Evolutionary conservation across 1,140 invertebrate species (phyloP).

Genomic region (Ceratina japonica): DNA sequence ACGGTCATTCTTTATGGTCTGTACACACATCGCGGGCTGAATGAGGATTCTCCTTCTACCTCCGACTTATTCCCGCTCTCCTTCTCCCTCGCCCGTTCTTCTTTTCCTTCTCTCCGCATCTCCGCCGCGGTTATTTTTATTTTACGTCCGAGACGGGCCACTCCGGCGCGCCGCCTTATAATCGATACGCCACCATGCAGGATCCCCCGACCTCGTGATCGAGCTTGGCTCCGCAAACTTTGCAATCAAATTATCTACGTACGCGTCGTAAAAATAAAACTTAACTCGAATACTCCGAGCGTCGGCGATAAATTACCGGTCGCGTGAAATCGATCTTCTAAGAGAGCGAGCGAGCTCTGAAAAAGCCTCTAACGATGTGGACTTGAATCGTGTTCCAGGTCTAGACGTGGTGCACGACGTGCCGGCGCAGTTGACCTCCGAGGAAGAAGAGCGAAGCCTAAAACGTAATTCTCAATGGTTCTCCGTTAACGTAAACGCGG

Average conservation of each 20-base stretch:
- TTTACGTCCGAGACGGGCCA: conserved; percentile 4
- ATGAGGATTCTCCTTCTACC: conserved; percentile 42
- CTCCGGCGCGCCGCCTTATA: conserved; percentile 11
- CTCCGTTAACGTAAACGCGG: no score
- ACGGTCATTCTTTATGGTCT: conserved; percentile 69
- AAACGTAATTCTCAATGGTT: conserved; percentile 83
- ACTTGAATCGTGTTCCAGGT: conserved; percentile 80
- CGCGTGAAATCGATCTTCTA: no score
- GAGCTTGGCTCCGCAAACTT: no score
- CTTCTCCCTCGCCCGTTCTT: no score
- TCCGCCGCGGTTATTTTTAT: conserved; percentile 41
- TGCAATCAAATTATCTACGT: no score
- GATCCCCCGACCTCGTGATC: neutral
- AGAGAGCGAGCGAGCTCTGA: no score
- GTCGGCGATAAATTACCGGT: no score
- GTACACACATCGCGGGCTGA: conserved; percentile 51
- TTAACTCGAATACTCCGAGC: no score
- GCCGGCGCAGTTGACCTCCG: conserved; percentile 80
- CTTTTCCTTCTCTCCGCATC: no score
- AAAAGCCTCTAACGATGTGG: no score
- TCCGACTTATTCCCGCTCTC: neutral
- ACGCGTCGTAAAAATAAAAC: no score
- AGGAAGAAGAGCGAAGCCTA: conserved; percentile 87
- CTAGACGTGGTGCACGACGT: conserved; percentile 86
- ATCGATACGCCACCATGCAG: conserved; percentile 36